Evolutionary conservation across 2,888 invertebrate species (phyloP).

Genomic region (Ditula angustiorana): DNA sequence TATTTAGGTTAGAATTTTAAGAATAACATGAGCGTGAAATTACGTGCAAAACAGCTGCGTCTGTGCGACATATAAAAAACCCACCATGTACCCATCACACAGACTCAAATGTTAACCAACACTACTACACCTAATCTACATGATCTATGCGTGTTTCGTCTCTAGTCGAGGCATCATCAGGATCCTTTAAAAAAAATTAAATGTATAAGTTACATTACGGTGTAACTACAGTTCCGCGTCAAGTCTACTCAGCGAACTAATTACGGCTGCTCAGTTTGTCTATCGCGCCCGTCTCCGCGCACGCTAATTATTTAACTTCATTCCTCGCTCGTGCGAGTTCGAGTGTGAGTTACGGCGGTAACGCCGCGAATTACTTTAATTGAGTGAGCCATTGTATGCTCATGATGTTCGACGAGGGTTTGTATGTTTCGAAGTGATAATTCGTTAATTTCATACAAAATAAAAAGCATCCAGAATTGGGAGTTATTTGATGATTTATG

Average conservation of each 20-base stretch:
- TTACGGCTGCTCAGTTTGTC: slow-evolving; percentile 75
- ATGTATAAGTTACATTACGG: slow-evolving; percentile 43
- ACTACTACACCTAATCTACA: no score
- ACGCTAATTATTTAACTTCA: slow-evolving; percentile 64
- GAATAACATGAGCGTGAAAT: no score
- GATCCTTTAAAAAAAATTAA: no score
- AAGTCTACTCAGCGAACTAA: slow-evolving; percentile 74
- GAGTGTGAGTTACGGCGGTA: slow-evolving; percentile 42
- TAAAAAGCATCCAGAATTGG: no score
- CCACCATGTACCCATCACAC: no score
- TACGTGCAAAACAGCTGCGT: no score
- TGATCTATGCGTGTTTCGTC: no score
- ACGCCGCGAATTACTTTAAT: slow-evolving; percentile 58
- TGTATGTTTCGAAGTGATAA: slow-evolving; percentile 42
- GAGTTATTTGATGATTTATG: no score
- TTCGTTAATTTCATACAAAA: slow-evolving; percentile 34
- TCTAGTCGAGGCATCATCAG: no score
- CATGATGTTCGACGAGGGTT: slow-evolving; percentile 22
- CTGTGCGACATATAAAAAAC: no score
- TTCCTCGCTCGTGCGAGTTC: slow-evolving; percentile 53
- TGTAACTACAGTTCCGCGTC: slow-evolving; percentile 53
- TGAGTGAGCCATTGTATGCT: slow-evolving; percentile 51
- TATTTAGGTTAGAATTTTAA: no score
- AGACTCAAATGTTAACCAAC: no score
- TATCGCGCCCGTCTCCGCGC: slow-evolving; percentile 59